Conservation (phyloP, 2,797 vertebrate genomes). For the Rhinoraja longicauda region DNA sequence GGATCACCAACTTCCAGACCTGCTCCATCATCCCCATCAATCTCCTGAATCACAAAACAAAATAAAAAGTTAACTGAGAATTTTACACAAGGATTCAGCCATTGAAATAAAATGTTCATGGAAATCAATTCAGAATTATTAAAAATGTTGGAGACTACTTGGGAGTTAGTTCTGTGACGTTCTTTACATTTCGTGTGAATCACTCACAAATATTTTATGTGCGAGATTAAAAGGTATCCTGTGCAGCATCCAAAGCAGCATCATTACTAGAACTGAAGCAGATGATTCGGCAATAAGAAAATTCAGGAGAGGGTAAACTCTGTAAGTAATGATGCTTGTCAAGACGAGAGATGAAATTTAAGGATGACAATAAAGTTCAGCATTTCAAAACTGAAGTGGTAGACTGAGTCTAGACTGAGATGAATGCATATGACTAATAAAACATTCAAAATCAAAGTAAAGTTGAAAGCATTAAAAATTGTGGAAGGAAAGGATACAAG, state of each 20-base stretch:
- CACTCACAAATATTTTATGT: background rate
- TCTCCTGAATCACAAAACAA: constrained; percentile 62
- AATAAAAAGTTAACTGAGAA: constrained; percentile 35
- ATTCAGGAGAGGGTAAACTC: background rate
- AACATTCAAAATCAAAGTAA: too few relatives aligned
- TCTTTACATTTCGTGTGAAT: background rate
- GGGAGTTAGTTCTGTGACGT: background rate
- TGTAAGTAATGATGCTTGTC: too few relatives aligned
- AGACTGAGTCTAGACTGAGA: background rate
- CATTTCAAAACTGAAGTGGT: background rate
- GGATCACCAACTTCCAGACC: constrained; percentile 56
- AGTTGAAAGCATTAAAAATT: too few relatives aligned
- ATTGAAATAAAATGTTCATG: background rate
- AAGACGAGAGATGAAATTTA: background rate
- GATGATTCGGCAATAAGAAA: background rate
- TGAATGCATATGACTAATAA: too few relatives aligned
- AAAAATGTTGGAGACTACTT: background rate
- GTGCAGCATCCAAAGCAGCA: background rate
- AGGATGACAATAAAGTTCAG: background rate
- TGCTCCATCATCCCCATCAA: constrained; percentile 74
- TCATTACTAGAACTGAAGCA: background rate
- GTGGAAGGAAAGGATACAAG: too few relatives aligned
- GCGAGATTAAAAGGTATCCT: background rate
- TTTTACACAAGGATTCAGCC: constrained; percentile 40
- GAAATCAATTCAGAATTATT: background rate